Evolutionary conservation across 2,113 vertebrate species (phyloP).

Genomic region (Dendrocopos noguchii): DNA sequence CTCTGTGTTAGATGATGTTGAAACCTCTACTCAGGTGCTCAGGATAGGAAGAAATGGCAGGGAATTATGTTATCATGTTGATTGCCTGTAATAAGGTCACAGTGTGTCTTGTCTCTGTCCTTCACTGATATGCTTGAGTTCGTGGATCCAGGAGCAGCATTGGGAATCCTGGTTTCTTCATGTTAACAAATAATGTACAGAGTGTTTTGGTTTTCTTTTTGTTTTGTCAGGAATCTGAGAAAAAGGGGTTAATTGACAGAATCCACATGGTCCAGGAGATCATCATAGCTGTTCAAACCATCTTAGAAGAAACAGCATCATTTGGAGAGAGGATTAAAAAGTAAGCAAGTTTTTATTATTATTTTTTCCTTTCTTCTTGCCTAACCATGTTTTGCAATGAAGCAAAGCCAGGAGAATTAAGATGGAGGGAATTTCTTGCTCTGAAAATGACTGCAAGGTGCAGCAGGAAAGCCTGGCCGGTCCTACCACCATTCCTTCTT

Average conservation of each 20-base stretch:
- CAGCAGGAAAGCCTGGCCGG: not conserved
- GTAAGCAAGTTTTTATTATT: conserved; percentile 73
- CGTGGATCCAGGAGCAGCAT: not conserved
- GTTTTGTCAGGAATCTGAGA: conserved; percentile 86
- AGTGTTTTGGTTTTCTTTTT: not conserved
- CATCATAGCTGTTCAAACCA: conserved; percentile 88
- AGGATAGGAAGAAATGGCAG: not conserved
- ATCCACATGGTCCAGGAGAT: conserved; percentile 98
- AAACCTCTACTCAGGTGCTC: not conserved
- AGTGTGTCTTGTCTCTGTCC: not conserved
- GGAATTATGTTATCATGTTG: not conserved
- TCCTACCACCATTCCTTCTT: not conserved
- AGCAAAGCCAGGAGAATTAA: not conserved
- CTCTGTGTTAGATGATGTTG: not conserved
- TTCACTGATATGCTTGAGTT: not conserved
- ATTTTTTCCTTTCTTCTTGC: not conserved
- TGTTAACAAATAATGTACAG: not conserved
- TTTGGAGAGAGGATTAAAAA: conserved; percentile 96
- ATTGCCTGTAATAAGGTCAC: not conserved
- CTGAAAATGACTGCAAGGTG: not conserved
- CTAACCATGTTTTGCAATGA: not conserved
- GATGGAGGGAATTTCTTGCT: not conserved
- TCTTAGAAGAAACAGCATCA: conserved; percentile 90
- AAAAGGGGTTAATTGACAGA: conserved; percentile 93
- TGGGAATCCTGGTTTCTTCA: not conserved